phyloP scores from a whole-genome alignment of 2,888 invertebrate genomes.

The Kryphioiulus occultus region DNA sequence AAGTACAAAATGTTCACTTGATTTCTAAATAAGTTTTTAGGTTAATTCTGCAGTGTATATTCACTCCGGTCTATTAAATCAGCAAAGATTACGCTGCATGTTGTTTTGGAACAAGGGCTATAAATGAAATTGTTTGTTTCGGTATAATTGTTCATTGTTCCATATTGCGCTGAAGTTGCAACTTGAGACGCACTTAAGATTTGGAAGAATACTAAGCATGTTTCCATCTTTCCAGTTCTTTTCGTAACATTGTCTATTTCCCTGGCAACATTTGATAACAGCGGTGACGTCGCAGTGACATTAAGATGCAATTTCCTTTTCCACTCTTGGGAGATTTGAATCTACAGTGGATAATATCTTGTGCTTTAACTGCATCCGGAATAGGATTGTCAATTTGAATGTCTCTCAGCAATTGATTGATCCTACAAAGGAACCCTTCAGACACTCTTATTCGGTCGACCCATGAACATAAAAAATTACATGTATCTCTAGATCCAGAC shows the following conservation, averaged over 20 bases:
- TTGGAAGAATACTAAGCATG: not conserved
- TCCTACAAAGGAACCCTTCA: not conserved
- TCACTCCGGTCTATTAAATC: too few relatives aligned
- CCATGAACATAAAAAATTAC: not conserved
- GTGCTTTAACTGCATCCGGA: constrained; percentile 11
- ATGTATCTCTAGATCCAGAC: not conserved
- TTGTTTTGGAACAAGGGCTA: too few relatives aligned
- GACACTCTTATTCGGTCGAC: not conserved
- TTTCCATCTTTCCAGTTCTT: not conserved
- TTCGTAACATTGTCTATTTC: not conserved
- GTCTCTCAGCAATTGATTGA: constrained; percentile 9
- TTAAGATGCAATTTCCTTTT: constrained; percentile 25
- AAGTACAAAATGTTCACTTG: too few relatives aligned
- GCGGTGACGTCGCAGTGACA: not conserved
- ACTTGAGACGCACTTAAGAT: not conserved
- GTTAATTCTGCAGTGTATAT: too few relatives aligned
- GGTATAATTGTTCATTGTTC: too few relatives aligned
- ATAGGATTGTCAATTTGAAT: not conserved
- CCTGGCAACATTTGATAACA: not conserved
- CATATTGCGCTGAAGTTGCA: too few relatives aligned
- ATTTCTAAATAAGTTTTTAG: too few relatives aligned
- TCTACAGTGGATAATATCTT: not conserved
- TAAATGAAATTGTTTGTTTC: too few relatives aligned
- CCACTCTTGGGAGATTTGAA: constrained; percentile 1
- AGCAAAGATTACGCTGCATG: too few relatives aligned